These are phyloP conservation scores for Camelus bactrianus DNA, from an alignment of 2,113 vertebrate genomes.

Conservation along the genomic window DNA sequence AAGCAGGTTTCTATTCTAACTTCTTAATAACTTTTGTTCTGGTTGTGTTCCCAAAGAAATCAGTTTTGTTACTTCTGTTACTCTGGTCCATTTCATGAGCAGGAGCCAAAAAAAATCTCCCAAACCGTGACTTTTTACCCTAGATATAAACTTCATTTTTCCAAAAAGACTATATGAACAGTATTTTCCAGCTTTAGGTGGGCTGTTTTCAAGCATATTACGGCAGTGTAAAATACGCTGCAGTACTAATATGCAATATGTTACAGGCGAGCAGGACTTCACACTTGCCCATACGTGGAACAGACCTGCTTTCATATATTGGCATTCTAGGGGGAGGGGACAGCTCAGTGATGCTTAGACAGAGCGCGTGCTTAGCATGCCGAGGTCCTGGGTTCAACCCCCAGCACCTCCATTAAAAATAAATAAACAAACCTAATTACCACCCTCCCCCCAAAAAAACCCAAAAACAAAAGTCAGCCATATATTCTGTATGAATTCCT, in stretches of 20 bases:
- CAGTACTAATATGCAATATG: neutral
- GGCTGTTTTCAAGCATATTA: neutral
- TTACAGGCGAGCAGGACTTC: neutral
- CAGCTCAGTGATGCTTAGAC: too few relatives aligned
- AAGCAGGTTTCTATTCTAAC: neutral
- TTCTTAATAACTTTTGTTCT: neutral
- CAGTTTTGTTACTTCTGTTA: neutral
- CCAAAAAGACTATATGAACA: neutral
- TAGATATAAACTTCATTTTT: neutral
- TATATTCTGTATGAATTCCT: neutral
- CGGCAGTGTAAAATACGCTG: neutral
- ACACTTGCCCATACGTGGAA: neutral
- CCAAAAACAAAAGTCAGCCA: too few relatives aligned
- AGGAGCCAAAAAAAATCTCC: neutral
- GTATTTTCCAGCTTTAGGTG: neutral
- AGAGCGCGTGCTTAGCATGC: too few relatives aligned
- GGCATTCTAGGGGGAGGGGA: too few relatives aligned
- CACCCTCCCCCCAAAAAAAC: too few relatives aligned
- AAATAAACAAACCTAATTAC: too few relatives aligned
- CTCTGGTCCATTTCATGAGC: neutral
- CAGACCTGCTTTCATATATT: neutral
- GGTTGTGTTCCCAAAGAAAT: neutral
- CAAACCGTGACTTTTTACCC: neutral
- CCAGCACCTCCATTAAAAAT: too few relatives aligned
- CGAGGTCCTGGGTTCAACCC: too few relatives aligned